Evolutionary conservation across 2,113 vertebrate species (phyloP), one percentile per base, ranked within the genome.

Genomic region (Marcusenius ussheri): DNA sequence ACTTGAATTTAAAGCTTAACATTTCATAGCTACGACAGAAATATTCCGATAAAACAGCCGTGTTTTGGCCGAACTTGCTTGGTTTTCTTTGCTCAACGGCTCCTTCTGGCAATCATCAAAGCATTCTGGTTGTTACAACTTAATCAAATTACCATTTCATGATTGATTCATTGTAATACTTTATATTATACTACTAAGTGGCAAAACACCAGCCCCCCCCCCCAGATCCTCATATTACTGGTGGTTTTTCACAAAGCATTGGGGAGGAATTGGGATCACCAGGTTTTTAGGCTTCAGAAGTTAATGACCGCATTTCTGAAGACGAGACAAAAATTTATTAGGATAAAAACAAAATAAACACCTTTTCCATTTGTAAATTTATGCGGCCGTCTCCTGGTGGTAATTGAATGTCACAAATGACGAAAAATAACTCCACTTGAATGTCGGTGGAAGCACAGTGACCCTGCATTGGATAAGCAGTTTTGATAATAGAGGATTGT

Each of bases 361-460:
- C 83, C 21, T 86, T 86, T 49, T n/a, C 45, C 31, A 35, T 87
- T 87, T 51, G 85, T 87, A 87, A 35, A 53, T 87, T 86, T 87
- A 35, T 87, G 85, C 47, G 35, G 85, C 85, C 31, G 31, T 51
- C 45, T 53, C n/a, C 50, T 53, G 1, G 85, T 53, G 50, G 50
- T 56, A 87, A 87, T 87, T 87, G 85, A 87, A 87, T 87, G 85
- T 87, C 50, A 53, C 85, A 56, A 87, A 87, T 87, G 31, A 42
- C 50, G 50, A 87, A 47, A 86, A 86, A 86, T 86, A 86, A 86
- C 45, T 50, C 10, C 45, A 50, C 47, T 86, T 86, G 83, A 86
- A 50, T 31, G 47, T 50, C 24, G 15, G 10, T 86, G 10, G n/a
- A 47, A 27, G 35, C 74, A 80, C 13, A 27, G 15, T 42, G 74